Base-by-base conservation (phyloP, 1,140 invertebrate genomes). In the Drosophila rufa region DNA sequence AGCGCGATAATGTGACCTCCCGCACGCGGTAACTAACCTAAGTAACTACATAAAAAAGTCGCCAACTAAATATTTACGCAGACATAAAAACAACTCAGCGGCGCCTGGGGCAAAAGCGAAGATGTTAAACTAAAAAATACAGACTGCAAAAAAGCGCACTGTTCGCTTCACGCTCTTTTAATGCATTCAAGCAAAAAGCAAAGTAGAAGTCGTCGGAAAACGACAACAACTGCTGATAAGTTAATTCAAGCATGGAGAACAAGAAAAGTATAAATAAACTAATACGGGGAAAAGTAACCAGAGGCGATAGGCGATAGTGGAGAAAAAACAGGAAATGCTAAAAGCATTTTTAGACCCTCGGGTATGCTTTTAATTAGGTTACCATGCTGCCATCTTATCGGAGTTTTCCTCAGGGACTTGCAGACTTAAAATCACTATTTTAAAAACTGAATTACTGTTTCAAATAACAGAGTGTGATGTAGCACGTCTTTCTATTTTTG, bases 61-160 rank as follows among this genome's bases (percentile, higher is more conserved):
- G 55, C 53, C 73, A 60, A 73, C 57, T 70, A 55, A 78, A 85
- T 87, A 68, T 82, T 69, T 60, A 19, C 47, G 36, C 43, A 66
- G 58, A 53, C 25, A 51, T 58, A 57, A 38, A 55, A 75, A 48
- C 43, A 57, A 57, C 36, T 19, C 15, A n/a, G 45, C 8, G 27
- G 14, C 11, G 12, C 30, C 30, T 33, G 33, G 6, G n/a, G 53
- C 7, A 40, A 30, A 57, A 68, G 60, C 36, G 19, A 27, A 50
- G 27, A 36, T 55, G 55, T 33, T 50, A 51, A 14, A 42, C 8
- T 40, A 17, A 55, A 60, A 74, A 61, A 25, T 47, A 50, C 19
- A 55, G 65, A 67, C 42, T 69, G 48, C 67, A 19, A 43, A 79
- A 56, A 5, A 42, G 15, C 40, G 12, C 59, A 51, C 19, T 53